Conservation (phyloP, 2,888 invertebrate genomes). For the Rhingia rostrata region DNA sequence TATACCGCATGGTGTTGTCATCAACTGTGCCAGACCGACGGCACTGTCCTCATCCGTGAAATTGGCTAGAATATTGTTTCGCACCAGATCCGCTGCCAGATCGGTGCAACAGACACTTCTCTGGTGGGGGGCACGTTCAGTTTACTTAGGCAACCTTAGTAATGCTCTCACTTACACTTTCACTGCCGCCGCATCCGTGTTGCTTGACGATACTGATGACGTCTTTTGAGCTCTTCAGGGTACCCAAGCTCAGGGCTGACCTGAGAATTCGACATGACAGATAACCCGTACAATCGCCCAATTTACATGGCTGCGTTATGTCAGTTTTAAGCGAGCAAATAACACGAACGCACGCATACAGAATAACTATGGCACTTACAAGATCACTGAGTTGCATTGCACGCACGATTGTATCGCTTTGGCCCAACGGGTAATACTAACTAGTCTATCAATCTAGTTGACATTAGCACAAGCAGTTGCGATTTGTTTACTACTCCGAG, state of each 20-base stretch:
- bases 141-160: slow-evolving; percentile 57
- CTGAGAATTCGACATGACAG: slow-evolving; percentile 54
- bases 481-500: slow-evolving; percentile 34
- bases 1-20: slow-evolving; percentile 56
- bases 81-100: slow-evolving; percentile 56
- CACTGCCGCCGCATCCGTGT: slow-evolving; percentile 59
- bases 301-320: slow-evolving; percentile 27
- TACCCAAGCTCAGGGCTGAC: slow-evolving; percentile 53
- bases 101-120: slow-evolving; percentile 61
- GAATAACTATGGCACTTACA: slow-evolving; percentile 17
- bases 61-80: slow-evolving; percentile 39
- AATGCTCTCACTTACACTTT: slow-evolving; percentile 60
- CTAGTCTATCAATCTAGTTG: slow-evolving; percentile 60
- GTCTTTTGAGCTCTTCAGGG: slow-evolving; percentile 27
- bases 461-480: slow-evolving; percentile 53
- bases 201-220: slow-evolving; percentile 58
- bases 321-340: slow-evolving; percentile 16
- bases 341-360: slow-evolving; percentile 15
- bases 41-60: slow-evolving; percentile 36
- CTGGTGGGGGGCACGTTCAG: slow-evolving; percentile 7
- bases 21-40: slow-evolving; percentile 40
- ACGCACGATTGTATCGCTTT: slow-evolving; percentile 54
- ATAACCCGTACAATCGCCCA: slow-evolving; percentile 49
- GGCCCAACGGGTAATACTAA: slow-evolving; percentile 56
- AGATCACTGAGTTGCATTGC: slow-evolving; percentile 55